Base-by-base conservation (phyloP, 2,888 invertebrate species). In the Drosophila kanekoi region DNA sequence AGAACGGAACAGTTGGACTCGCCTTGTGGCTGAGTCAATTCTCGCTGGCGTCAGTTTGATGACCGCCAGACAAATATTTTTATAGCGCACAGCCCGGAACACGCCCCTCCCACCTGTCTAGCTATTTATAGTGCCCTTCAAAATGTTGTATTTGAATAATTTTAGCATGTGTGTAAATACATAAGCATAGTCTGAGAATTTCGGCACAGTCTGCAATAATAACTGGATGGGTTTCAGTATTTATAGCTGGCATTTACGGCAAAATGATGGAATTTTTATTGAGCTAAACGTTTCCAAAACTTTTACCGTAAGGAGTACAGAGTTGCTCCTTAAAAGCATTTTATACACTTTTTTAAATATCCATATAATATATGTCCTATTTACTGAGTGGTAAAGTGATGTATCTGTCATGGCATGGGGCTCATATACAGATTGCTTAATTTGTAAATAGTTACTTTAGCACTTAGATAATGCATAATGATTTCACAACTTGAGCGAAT, bases 41-140 rank as follows among this genome's bases (percentile, higher is more conserved):
- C 48, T 44, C 40, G n/a, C 48, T 63, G 77, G 62, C 68, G 72
- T 52, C 73, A 63, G 35, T 44, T 49, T 64, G 52, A 43, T 72
- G 52, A 35, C 59, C 48, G 64, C 8, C 57, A 57, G 54, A 63
- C 64, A 78, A 78, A 74, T 74, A 69, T 66, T 65, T 70, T 58
- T 45, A 77, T 65, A 14, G 47, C 11, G 13, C 49, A 44, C 28
- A 13, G 14, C 13, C 13, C 16, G 44, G 16, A 37, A 9, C 44
- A 41, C 51, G 16, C 54, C 16, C 14, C 13, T 23, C 59, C 28
- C 0, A 43, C 37, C 32, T 35, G 57, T 56, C 57, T 38, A 37
- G 33, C 52, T 64, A 44, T 65, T 64, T 44, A 44, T 38, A n/a
- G 14, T 20, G 51, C 37, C 9, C 28, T 37, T 43, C 33, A 48